Evolutionary conservation across 1,140 invertebrate genomes (phyloP), one percentile per base, ranked within the genome.

Genomic region (Vollenhovia emeryi): DNA sequence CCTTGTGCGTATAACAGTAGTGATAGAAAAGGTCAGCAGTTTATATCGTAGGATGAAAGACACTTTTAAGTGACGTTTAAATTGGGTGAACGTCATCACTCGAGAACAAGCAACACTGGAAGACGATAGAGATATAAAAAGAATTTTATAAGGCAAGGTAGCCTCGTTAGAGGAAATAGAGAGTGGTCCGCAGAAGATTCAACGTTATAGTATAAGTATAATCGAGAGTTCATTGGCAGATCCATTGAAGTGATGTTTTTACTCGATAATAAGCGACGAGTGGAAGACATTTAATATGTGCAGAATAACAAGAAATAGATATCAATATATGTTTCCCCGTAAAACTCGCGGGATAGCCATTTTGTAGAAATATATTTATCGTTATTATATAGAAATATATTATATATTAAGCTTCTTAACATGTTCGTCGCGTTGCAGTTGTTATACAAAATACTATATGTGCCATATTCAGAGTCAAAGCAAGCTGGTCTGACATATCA

Each of bases 1-100:
- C 88, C 40, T 87, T 90, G 69, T 85, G 82, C 86, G 36, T 78
- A 66, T 79, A 30, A 89, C 50, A 71, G 83, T 62, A 75, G 55
- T 86, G n/a, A 50, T 45, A 86, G 64, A 88, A 88, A 88, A 86
- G 40, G 9, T 80, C 36, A 60, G 48, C 30, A 15, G 40, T 66
- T 80, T 62, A 73, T 69, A 73, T 69, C 48, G 60, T n/a, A 71
- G 55, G 18, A 64, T 36, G 18, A 66, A 33, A 66, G 62, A 50
- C 43, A 82, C 24, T 82, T 33, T 73, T 48, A 30, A 57, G 24
- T 71, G 36, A 80, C 45, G 27, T 82, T 45, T 45, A 45, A 80
- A 82, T 82, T 33, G 9, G 8, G 33, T 43, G 8, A 82, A 82
- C 18, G 4, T 57, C 36, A 13, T 82, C 36, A 82, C 18, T 73